A percentile compares a stretch with the other conserved stretches of the same genome.
Conservation (phyloP, 1,140 invertebrate species). For the Lucilia cuprina region DNA sequence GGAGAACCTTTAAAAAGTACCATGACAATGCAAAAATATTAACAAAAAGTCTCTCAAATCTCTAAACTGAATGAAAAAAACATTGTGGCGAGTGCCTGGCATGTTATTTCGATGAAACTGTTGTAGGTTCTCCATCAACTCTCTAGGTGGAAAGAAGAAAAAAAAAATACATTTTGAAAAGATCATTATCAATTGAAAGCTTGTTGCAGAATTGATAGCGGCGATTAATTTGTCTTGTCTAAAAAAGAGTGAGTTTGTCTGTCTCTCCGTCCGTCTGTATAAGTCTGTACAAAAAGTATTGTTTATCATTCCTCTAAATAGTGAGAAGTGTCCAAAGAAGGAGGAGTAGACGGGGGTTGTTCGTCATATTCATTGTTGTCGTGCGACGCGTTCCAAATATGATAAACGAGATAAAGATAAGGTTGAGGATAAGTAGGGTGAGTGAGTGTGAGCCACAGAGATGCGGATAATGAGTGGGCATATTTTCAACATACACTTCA, state of each 20-base stretch:
- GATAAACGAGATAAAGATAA: neutral
- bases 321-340: neutral
- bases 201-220: slow-evolving; percentile 56
- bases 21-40: neutral
- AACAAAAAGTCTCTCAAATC: neutral
- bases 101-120: neutral
- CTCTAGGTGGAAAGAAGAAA: neutral
- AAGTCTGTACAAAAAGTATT: neutral
- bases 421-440: neutral
- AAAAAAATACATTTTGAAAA: slow-evolving; percentile 27
- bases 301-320: neutral
- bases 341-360: neutral
- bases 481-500: neutral
- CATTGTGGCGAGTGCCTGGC: neutral
- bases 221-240: slow-evolving; percentile 61
- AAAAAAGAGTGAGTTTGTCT: neutral
- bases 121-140: neutral
- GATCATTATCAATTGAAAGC: slow-evolving; percentile 55
- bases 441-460: neutral
- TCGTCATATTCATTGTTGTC: neutral
- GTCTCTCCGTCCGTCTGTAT: too few relatives aligned
- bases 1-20: neutral
- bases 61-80: neutral
- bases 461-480: neutral
- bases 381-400: slow-evolving; percentile 6